Base-by-base conservation (phyloP, 2,113 vertebrate genomes). In the Rhinogobius similis region DNA sequence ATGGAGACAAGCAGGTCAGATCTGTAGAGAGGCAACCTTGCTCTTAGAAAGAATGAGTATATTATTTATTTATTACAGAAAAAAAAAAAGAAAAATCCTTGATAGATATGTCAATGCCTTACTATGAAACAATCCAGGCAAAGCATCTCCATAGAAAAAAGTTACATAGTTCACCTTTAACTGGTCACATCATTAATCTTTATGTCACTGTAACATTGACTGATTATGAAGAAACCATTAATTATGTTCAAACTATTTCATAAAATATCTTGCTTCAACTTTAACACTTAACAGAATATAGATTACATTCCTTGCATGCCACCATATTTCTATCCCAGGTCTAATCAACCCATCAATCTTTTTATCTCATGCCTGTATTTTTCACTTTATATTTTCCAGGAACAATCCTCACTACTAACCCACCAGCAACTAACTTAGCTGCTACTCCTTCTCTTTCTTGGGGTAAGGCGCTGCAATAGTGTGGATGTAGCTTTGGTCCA, bases 401-500 rank as follows among this genome's bases (percentile, higher is more conserved):
- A 52, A 50, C 27, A 5, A 75, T 62, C 61, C 38, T 62, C 32
- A 68, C 76, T 55, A 64, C 79, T 83, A 73, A 72, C 76, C 73
- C 29, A 24, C 66, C 72, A 18, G 0, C 48, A 59, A 79, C 76
- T 86, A 86, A 79, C 80, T 46, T 38, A 74, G 26, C 48, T 67
- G 52, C 41, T 13, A 21, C 38, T 53, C 0, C 70, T 65, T 58
- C 69, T 50, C 43, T 72, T 52, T 62, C 75, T 20, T 7, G 21
- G 62, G 81, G 81, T 85, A 76, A 87, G 76, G 80, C 12, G 18
- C 70, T 55, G 62, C 16, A 24, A 36, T 53, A 13, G 14, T 52
- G 62, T 5, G 3, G 8, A 21, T 62, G 46, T 38, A 44, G 20
- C 23, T 64, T 32, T 56, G 61, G 36, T 36, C 53, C 12, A 14